Conservation (phyloP, 1,140 invertebrate species). For the Bathynomus jamesi region DNA sequence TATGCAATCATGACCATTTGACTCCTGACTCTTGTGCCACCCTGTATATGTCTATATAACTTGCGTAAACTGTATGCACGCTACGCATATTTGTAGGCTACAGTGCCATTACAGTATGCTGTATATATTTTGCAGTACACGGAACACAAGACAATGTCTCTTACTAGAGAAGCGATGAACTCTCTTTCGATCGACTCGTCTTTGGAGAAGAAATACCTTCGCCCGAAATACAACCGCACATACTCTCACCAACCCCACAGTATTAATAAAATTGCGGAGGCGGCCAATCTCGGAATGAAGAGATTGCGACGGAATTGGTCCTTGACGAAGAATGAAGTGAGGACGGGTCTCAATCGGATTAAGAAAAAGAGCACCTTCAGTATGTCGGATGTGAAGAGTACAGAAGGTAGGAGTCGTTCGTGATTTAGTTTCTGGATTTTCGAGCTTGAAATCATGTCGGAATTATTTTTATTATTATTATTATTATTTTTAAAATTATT, state of each 20-base stretch:
- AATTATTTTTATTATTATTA: not conserved
- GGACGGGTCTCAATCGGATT: constrained; percentile 38
- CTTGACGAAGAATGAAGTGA: constrained; percentile 39
- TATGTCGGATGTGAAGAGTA: constrained; percentile 32
- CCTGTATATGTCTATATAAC: no score
- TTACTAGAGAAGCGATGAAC: no score
- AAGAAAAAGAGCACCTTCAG: constrained; percentile 38
- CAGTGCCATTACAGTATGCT: no score
- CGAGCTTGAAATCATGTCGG: not conserved
- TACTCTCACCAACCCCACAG: constrained; percentile 21
- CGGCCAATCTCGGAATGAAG: constrained; percentile 29
- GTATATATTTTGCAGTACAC: not conserved
- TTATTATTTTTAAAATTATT: not conserved
- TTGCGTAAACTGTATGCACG: no score
- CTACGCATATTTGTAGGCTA: no score
- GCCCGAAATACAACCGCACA: constrained; percentile 3
- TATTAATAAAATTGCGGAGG: constrained; percentile 36
- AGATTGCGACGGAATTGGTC: constrained; percentile 38
- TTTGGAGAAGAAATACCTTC: constrained; percentile 1
- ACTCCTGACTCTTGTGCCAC: no score
- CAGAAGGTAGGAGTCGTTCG: not conserved
- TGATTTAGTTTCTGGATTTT: not conserved
- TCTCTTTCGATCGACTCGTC: no score
- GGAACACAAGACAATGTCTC: no score
- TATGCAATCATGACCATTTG: no score